Conservation (phyloP, 2,113 vertebrate genomes). For the Alouatta palliata region DNA sequence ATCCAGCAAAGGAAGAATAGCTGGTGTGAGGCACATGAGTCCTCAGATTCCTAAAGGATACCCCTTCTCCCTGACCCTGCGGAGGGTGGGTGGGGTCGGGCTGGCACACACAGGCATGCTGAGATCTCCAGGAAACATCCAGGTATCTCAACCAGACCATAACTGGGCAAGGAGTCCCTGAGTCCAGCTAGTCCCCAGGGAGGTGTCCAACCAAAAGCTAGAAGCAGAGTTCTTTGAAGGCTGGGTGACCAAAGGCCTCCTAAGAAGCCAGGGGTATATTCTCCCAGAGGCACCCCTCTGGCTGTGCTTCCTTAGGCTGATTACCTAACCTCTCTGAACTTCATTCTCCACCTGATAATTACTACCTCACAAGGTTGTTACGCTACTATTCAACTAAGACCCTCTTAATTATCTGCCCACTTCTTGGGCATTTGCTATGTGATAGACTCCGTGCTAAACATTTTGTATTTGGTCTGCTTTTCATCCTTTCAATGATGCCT, state of each 20-base stretch:
- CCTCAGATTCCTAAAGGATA: neutral
- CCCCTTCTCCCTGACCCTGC: neutral
- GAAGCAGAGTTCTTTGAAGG: neutral
- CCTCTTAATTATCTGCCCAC: neutral
- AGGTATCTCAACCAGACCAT: neutral
- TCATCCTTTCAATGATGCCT: neutral
- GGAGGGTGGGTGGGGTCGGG: neutral
- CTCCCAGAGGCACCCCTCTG: neutral
- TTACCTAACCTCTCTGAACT: neutral
- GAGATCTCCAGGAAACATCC: neutral
- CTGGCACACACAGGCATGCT: neutral
- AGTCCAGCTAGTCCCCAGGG: neutral
- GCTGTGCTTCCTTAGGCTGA: neutral
- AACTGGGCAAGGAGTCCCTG: neutral
- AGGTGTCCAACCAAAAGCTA: neutral
- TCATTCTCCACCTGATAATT: neutral
- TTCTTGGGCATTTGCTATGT: neutral
- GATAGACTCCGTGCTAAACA: neutral
- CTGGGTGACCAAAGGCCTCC: neutral
- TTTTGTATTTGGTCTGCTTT: neutral
- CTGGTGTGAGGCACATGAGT: rapidly evolving
- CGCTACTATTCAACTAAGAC: neutral
- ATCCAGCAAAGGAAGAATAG: constrained; percentile 1
- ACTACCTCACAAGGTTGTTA: neutral
- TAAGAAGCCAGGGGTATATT: neutral